A percentile compares a stretch with the other conserved stretches of the same genome.
Evolutionary conservation across 2,888 invertebrate genomes (phyloP).

Genomic region (Drosophila prolongata): DNA sequence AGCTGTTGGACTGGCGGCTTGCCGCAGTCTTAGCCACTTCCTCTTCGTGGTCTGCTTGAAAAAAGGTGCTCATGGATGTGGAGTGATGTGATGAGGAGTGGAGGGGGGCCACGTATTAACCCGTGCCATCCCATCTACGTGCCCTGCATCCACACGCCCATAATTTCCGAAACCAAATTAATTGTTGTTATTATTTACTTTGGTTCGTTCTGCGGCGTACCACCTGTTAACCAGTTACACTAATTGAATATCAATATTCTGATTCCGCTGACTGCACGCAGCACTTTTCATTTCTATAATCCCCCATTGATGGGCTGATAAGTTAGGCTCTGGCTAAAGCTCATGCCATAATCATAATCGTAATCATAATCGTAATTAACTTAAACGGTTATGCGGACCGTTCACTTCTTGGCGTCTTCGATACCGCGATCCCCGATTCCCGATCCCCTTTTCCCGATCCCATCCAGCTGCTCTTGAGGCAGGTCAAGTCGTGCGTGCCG

Average conservation of each 20-base stretch:
- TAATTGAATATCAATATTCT: constrained; percentile 76
- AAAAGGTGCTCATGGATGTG: constrained; percentile 17
- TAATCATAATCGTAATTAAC: constrained; percentile 72
- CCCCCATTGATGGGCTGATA: constrained; percentile 55
- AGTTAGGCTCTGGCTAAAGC: constrained; percentile 29
- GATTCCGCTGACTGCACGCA: constrained; percentile 30
- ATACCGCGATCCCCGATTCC: background rate
- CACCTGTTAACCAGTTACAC: constrained; percentile 66
- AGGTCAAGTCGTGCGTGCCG: constrained; percentile 69
- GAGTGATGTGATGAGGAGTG: background rate
- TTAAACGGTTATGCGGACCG: constrained; percentile 53
- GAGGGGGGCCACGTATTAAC: constrained; percentile 41
- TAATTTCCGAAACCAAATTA: constrained; percentile 60
- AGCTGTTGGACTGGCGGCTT: constrained; percentile 66
- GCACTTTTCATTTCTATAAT: constrained; percentile 68
- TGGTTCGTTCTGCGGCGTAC: constrained; percentile 19
- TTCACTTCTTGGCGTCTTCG: constrained; percentile 47
- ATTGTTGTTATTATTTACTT: constrained; percentile 68
- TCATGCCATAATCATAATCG: constrained; percentile 51
- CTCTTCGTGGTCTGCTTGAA: constrained; percentile 76
- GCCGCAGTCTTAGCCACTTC: constrained; percentile 78
- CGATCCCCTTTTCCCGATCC: background rate
- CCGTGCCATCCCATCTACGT: constrained; percentile 67
- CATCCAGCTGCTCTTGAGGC: constrained; percentile 51
- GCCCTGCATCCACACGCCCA: constrained; percentile 54